Conservation (phyloP, 2,888 invertebrate species). For the Agonopterix arenella region DNA sequence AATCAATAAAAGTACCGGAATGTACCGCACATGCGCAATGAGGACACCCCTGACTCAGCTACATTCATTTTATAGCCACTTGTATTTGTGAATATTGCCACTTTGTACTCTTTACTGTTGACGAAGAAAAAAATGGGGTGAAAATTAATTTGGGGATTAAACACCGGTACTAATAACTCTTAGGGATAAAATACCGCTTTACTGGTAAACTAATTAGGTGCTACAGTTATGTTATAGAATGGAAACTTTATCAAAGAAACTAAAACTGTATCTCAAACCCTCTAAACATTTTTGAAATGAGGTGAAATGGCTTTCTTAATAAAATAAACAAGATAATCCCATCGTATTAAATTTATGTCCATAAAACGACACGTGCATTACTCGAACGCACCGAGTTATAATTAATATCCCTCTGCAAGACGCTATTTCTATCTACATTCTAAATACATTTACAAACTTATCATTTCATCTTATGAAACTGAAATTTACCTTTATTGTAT, state of each 20-base stretch:
- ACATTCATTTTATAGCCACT: conserved; percentile 75
- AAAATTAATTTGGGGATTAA: conserved; percentile 37
- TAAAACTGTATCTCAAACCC: no score
- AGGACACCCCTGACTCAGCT: conserved; percentile 65
- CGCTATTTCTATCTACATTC: conserved; percentile 24
- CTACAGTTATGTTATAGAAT: no score
- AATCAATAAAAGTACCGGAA: conserved; percentile 82
- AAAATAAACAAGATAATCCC: conserved; percentile 3
- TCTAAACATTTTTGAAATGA: no score
- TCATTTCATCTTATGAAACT: neutral
- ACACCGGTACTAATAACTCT: no score
- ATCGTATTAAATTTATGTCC: conserved; percentile 27
- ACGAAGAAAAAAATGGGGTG: conserved; percentile 54
- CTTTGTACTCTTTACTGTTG: conserved; percentile 67
- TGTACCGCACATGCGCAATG: conserved; percentile 75
- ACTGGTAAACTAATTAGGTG: no score
- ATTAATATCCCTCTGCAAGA: conserved; percentile 37
- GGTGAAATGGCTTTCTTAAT: neutral
- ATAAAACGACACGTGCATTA: conserved; percentile 26
- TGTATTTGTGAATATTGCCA: conserved; percentile 74
- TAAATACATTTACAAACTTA: conserved; percentile 2
- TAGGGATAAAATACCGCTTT: no score
- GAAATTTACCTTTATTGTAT: neutral
- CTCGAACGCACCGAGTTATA: conserved; percentile 28
- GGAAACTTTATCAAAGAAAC: no score